phyloP scores from a whole-genome alignment of 2,888 invertebrate genomes.

The Hyalella azteca region DNA sequence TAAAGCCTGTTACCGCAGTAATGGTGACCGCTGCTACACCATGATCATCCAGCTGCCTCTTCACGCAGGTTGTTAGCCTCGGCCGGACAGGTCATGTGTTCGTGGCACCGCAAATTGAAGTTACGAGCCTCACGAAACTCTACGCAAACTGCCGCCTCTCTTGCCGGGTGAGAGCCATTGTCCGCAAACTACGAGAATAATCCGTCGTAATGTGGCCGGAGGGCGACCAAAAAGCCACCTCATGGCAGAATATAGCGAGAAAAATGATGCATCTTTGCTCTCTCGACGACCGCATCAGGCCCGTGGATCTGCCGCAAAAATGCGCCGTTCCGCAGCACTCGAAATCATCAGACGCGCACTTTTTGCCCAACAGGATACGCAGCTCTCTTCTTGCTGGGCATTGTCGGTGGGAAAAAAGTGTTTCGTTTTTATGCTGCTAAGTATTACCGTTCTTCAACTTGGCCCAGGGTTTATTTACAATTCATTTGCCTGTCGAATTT shows the following conservation, averaged over 20 bases:
- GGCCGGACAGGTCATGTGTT: background rate
- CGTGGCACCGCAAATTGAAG: background rate
- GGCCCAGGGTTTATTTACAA: too few species aligned
- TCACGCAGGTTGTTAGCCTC: background rate
- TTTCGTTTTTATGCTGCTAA: too few species aligned
- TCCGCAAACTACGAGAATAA: slow-evolving; percentile 30
- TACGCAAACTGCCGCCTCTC: background rate
- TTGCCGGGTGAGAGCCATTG: background rate
- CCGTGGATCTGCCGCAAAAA: too few species aligned
- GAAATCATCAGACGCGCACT: too few species aligned
- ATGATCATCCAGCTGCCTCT: background rate
- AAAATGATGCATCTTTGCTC: background rate
- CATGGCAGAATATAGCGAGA: slow-evolving; percentile 8
- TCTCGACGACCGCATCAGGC: background rate
- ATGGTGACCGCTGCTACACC: background rate
- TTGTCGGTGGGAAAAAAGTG: too few species aligned
- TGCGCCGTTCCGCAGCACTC: too few species aligned
- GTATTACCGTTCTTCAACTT: too few species aligned
- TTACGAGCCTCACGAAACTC: background rate
- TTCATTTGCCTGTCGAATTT: too few species aligned
- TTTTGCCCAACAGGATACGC: too few species aligned
- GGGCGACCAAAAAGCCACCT: slow-evolving; percentile 23
- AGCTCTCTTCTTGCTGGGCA: too few species aligned
- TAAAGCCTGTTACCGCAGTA: too few species aligned
- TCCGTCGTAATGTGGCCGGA: slow-evolving; percentile 6